Base-by-base conservation (phyloP, 1,140 invertebrate species). In the Drosophila punjabiensis region DNA sequence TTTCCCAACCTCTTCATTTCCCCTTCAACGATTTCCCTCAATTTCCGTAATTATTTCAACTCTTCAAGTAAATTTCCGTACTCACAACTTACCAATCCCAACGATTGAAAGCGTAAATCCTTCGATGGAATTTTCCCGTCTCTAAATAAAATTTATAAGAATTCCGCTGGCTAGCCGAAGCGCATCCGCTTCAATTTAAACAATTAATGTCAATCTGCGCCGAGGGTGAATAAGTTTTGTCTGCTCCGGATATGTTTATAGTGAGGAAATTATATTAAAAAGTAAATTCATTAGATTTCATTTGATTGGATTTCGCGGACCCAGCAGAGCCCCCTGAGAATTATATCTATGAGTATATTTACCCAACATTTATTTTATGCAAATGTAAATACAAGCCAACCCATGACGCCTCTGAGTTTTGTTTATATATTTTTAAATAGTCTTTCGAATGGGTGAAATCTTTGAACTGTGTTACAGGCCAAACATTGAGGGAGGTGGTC, bases 121-220 rank as follows among this genome's bases (percentile, higher is more conserved):
- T 53, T 56, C 68, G n/a, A 37, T 55, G 65, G 47, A 74, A 43
- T 33, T 73, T 33, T 1, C 45, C n/a, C 30, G 7, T 35, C 32
- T 13, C 68, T 8, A 28, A 48, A n/a, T 55, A 3, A 30, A 70
- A 74, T 73, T 61, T 71, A 69, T 69, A 60, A 50, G 67, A 41
- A 52, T 71, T 73, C 14, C 37, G n/a, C 13, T 32, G 33, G 28
- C 50, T 53, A 32, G 41, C 28, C 65, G 10, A 24, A 10, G 14
- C 70, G 62, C 37, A 66, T 67, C 53, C 76, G 71, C 41, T 59
- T 76, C 77, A 87, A 89, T 89, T 85, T 79, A 59, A 85, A 89
- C 85, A 89, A 89, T 89, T 89, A 90, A 82, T 90, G 86, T 90
- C 85, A 89, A 85, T 75, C 86, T 69, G 41, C 79, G 47, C 66